Conservation (phyloP, 2,113 vertebrate genomes). For the Apodemus speciosus region DNA sequence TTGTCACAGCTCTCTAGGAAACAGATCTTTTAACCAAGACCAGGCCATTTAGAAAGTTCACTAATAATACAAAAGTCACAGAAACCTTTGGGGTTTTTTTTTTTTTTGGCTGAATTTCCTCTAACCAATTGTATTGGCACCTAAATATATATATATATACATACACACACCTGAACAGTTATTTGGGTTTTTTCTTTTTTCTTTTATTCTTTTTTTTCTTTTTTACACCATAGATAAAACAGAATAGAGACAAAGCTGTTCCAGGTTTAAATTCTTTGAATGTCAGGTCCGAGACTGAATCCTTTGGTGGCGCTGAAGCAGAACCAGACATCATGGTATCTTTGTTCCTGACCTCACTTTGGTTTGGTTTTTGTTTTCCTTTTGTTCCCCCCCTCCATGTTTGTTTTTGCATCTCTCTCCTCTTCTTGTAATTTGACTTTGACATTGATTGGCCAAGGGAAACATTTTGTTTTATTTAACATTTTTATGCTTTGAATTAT, state of each 20-base stretch:
- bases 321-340: neutral
- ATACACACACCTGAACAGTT: neutral
- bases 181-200: neutral
- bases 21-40: neutral
- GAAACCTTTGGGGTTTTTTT: neutral
- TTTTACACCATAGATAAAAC: neutral
- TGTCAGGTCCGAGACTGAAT: neutral
- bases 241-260: neutral
- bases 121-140: neutral
- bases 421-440: neutral
- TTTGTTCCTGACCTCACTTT: neutral
- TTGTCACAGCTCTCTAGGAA: neutral
- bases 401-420: neutral
- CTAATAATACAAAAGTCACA: neutral
- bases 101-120: neutral
- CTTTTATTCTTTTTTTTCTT: too few species aligned
- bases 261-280: neutral
- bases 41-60: neutral
- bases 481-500: constrained; percentile 32
- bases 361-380: too few species aligned
- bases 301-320: neutral
- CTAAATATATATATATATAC: too few species aligned
- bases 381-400: neutral
- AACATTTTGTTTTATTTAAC: neutral
- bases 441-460: neutral